A percentile compares a stretch with the other conserved stretches of the same genome.
phyloP scores from a whole-genome alignment of 2,888 invertebrate genomes.

The Tipula confusa region DNA sequence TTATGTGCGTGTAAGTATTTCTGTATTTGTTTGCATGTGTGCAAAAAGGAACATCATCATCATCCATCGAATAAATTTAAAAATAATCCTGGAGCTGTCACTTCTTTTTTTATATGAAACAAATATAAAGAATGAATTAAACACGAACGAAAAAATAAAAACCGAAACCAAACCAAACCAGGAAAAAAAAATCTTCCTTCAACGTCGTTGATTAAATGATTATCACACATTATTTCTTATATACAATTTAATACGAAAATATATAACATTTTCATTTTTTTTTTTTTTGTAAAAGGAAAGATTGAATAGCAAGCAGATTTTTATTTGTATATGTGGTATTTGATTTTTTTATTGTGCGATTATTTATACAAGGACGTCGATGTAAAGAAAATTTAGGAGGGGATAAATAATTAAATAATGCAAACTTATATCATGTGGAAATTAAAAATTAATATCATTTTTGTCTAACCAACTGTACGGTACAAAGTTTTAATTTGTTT shows the following conservation, averaged over 20 bases:
- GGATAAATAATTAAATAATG: too few relatives aligned
- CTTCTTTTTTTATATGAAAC: not conserved
- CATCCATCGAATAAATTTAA: conserved; percentile 20
- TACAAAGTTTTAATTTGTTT: too few relatives aligned
- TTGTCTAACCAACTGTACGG: too few relatives aligned
- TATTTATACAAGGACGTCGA: not conserved
- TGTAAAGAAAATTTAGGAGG: not conserved
- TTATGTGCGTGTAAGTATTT: not conserved
- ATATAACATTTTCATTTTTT: too few relatives aligned
- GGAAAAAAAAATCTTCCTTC: not conserved
- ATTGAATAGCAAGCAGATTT: not conserved
- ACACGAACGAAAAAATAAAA: not conserved
- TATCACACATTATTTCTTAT: conserved; percentile 4
- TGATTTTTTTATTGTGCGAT: not conserved
- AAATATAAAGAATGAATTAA: not conserved
- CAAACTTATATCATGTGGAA: too few relatives aligned
- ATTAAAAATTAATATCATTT: too few relatives aligned
- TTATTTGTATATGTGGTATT: not conserved
- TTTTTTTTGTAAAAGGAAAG: not conserved
- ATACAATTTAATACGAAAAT: not conserved
- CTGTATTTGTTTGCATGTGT: not conserved
- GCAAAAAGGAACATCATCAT: not conserved
- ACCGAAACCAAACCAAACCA: too few relatives aligned
- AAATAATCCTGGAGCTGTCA: conserved; percentile 3
- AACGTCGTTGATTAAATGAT: conserved; percentile 20